Conservation (phyloP, 2,113 vertebrate species). For the Aix galericulata region DNA sequence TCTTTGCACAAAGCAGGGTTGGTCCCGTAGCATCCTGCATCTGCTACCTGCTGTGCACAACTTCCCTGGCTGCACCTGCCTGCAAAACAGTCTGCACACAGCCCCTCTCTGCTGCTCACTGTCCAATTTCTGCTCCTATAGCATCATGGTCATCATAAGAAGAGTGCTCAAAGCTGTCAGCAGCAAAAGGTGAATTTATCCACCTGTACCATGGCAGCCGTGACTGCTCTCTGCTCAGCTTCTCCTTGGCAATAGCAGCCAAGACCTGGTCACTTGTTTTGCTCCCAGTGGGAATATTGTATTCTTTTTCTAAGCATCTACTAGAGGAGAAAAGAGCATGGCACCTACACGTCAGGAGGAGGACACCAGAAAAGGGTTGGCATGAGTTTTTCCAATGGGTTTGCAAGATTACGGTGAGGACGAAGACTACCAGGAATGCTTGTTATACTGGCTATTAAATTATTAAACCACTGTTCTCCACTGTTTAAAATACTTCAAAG, state of each 20-base stretch:
- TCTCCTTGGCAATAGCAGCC: neutral
- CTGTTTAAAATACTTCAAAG: neutral
- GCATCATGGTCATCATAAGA: neutral
- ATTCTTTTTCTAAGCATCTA: neutral
- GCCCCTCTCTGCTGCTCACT: neutral
- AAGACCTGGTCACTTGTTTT: neutral
- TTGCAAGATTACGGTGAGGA: neutral
- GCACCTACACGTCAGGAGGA: neutral
- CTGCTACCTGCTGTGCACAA: rapidly evolving
- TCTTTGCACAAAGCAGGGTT: neutral
- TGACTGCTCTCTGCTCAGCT: neutral
- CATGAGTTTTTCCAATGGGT: neutral
- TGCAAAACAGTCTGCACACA: rapidly evolving
- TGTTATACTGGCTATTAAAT: neutral
- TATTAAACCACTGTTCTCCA: neutral
- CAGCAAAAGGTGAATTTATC: neutral
- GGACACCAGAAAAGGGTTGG: neutral
- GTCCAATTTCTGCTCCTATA: neutral
- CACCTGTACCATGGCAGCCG: no score
- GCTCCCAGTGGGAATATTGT: neutral
- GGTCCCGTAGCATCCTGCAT: neutral
- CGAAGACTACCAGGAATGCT: neutral
- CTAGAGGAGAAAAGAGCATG: neutral
- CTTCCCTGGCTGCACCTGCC: neutral
- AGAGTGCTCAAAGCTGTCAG: neutral